phyloP scores from a whole-genome alignment of 1,140 invertebrate genomes.

The Ectropis grisescens region DNA sequence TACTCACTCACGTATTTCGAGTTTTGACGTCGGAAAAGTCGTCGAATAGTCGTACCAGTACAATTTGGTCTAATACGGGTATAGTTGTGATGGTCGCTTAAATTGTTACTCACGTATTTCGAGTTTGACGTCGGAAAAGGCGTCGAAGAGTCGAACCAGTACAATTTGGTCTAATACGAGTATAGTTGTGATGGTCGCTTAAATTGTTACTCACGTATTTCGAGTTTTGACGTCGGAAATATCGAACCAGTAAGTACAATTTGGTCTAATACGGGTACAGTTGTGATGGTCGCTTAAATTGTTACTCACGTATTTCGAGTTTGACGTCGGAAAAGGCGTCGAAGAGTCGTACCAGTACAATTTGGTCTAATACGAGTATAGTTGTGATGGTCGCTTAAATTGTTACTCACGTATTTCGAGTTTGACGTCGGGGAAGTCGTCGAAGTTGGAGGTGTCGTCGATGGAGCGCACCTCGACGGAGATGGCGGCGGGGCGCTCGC shows the following conservation, averaged over 20 bases:
- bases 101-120: slow-evolving; percentile 99
- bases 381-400: too few relatives aligned
- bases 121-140: slow-evolving; percentile 98
- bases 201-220: slow-evolving; percentile 99
- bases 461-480: slow-evolving; percentile 94
- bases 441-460: slow-evolving; percentile 99
- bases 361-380: too few relatives aligned
- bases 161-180: too few relatives aligned
- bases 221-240: slow-evolving; percentile 98
- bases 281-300: too few relatives aligned
- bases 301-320: slow-evolving; percentile 97
- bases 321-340: slow-evolving; percentile 99
- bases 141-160: too few relatives aligned
- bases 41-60: too few relatives aligned
- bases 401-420: slow-evolving; percentile 94
- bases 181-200: too few relatives aligned
- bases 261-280: too few relatives aligned
- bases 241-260: too few relatives aligned
- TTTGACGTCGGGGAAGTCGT: slow-evolving; percentile 99
- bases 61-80: too few relatives aligned
- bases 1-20: slow-evolving; percentile 98
- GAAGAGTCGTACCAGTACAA: too few relatives aligned
- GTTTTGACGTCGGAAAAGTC: slow-evolving; percentile 98
- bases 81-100: too few relatives aligned
- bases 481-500: slow-evolving; percentile 97